A percentile compares a stretch with the other conserved stretches of the same genome.
Evolutionary conservation across 2,888 invertebrate species (phyloP).

Genomic region (Dryococelus australis): DNA sequence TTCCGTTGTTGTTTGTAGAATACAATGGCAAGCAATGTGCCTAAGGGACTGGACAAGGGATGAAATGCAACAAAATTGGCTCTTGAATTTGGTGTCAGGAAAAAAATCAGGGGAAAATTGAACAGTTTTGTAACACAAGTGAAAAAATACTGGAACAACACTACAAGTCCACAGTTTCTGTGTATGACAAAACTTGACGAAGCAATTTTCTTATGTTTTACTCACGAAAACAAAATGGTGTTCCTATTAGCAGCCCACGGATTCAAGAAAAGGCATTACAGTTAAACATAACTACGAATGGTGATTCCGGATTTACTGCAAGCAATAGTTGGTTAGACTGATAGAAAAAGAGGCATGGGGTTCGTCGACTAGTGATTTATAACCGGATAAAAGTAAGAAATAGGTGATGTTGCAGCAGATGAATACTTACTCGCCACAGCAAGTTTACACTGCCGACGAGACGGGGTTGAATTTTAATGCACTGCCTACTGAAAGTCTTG

Average conservation of each 20-base stretch:
- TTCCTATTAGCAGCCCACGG: not conserved
- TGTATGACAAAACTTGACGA: not conserved
- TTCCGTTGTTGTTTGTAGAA: too few relatives aligned
- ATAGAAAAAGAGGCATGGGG: not conserved
- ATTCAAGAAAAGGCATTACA: not conserved
- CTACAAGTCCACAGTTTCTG: not conserved
- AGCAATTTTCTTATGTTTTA: not conserved
- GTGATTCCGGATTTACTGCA: not conserved
- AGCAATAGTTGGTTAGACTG: not conserved
- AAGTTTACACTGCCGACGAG: not conserved
- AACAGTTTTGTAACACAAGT: not conserved
- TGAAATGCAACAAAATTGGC: not conserved
- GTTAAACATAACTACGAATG: not conserved
- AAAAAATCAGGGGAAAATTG: not conserved
- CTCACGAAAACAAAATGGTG: not conserved
- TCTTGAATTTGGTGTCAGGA: not conserved
- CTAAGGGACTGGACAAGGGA: not conserved
- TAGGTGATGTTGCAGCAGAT: not conserved
- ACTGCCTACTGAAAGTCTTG: not conserved
- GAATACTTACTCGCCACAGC: not conserved
- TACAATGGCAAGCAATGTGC: not conserved
- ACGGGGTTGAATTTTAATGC: not conserved
- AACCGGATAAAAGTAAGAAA: not conserved
- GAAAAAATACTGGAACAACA: not conserved
- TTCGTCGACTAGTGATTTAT: not conserved